Conservation (phyloP, 2,797 vertebrate species). For the Xenopus petersii region DNA sequence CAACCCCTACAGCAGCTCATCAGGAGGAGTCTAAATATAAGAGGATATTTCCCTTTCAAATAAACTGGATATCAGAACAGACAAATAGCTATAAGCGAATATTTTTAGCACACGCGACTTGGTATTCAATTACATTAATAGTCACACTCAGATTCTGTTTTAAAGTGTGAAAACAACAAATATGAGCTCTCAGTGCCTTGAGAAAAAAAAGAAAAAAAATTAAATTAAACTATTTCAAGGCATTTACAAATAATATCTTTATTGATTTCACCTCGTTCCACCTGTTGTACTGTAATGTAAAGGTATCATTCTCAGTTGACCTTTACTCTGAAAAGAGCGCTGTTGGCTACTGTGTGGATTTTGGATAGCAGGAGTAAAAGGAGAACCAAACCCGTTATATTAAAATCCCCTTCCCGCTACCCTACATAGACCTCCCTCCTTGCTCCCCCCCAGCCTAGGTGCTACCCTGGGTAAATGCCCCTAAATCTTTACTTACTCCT, state of each 20-base stretch:
- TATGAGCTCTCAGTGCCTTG: slow-evolving; percentile 1
- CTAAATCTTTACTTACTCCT: too few relatives aligned
- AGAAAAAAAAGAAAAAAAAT: neutral
- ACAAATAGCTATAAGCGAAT: too few relatives aligned
- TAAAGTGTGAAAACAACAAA: neutral
- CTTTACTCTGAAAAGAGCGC: slow-evolving; percentile 22
- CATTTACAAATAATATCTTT: slow-evolving; percentile 15
- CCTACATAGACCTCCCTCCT: too few relatives aligned
- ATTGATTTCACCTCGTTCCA: slow-evolving; percentile 17
- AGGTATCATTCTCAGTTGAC: slow-evolving; percentile 26
- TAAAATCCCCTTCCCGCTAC: too few relatives aligned
- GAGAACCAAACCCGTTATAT: too few relatives aligned
- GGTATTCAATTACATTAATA: neutral
- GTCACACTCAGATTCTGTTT: neutral
- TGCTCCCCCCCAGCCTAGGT: too few relatives aligned
- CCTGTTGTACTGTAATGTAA: slow-evolving; percentile 30
- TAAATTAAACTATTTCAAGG: slow-evolving; percentile 14
- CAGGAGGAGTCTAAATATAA: too few relatives aligned
- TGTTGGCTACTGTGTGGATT: slow-evolving; percentile 1
- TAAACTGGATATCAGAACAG: too few relatives aligned
- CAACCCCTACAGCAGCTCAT: too few relatives aligned
- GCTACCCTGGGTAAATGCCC: too few relatives aligned
- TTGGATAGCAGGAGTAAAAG: neutral
- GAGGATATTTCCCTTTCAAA: too few relatives aligned
- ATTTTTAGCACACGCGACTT: neutral